These are phyloP conservation scores for Galendromus occidentalis DNA, from an alignment of 1,140 invertebrate genomes.

Conservation along the genomic window DNA sequence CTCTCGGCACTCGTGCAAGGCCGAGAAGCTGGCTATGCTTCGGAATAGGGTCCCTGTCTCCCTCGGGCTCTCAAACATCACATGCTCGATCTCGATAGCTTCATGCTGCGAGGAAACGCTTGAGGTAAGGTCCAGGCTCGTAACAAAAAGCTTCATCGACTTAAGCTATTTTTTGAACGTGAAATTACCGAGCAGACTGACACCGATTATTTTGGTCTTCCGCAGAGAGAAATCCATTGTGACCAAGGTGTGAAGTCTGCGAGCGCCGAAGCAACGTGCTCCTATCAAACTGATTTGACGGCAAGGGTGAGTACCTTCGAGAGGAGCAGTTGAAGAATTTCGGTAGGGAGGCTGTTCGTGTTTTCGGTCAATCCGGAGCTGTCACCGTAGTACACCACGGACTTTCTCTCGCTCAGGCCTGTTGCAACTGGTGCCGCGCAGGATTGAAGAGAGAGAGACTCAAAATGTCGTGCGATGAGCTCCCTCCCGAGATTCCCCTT, in stretches of 20 bases:
- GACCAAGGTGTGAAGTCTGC: neutral
- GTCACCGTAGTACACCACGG: no score
- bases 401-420: neutral
- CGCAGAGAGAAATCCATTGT: neutral
- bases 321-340: no score
- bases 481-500: neutral
- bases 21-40: neutral
- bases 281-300: neutral
- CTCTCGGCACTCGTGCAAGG: neutral
- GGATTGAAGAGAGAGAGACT: neutral
- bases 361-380: no score
- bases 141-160: no score
- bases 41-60: neutral
- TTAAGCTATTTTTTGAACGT: no score
- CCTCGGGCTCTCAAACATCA: neutral
- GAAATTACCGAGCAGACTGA: no score
- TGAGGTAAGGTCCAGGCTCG: neutral
- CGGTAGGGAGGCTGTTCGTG: no score
- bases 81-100: neutral
- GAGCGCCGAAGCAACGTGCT: neutral
- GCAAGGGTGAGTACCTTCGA: neutral
- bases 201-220: no score
- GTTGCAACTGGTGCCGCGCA: slow-evolving; percentile 1
- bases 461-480: neutral
- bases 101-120: neutral